These are phyloP conservation scores for Coptotermes formosanus DNA, from an alignment of 1,140 invertebrate genomes.

Conservation along the genomic window DNA sequence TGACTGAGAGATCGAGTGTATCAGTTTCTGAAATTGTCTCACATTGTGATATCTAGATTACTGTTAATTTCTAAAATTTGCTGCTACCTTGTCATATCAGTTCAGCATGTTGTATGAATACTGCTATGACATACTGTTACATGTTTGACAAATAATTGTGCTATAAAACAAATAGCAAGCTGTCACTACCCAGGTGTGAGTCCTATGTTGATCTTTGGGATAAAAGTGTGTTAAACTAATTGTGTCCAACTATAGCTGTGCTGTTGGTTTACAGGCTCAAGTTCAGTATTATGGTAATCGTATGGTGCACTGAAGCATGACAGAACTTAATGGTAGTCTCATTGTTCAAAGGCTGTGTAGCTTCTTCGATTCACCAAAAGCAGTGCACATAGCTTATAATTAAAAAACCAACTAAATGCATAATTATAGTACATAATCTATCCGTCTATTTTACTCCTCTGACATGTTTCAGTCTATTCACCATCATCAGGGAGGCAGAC, in stretches of 20 bases:
- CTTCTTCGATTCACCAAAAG: background rate
- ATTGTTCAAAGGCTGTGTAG: background rate
- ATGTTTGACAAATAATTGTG: background rate
- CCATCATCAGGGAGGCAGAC: no score
- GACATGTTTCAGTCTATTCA: no score
- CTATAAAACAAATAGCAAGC: background rate
- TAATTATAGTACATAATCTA: no score
- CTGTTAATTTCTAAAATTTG: background rate
- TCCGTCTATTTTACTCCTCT: no score
- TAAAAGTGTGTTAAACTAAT: background rate
- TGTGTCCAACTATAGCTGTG: background rate
- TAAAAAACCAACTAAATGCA: no score
- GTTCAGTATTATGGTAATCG: background rate
- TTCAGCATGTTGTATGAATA: background rate
- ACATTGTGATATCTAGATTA: background rate
- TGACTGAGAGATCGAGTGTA: background rate
- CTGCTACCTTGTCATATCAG: background rate
- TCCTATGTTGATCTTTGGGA: background rate
- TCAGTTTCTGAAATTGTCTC: background rate
- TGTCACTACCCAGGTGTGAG: background rate
- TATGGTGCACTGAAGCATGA: background rate
- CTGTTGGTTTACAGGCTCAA: background rate
- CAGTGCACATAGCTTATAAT: background rate
- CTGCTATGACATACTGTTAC: background rate
- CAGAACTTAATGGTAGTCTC: background rate